These are phyloP conservation scores for Bombus waltoni DNA, from an alignment of 1,140 invertebrate species.

Conservation along the genomic window DNA sequence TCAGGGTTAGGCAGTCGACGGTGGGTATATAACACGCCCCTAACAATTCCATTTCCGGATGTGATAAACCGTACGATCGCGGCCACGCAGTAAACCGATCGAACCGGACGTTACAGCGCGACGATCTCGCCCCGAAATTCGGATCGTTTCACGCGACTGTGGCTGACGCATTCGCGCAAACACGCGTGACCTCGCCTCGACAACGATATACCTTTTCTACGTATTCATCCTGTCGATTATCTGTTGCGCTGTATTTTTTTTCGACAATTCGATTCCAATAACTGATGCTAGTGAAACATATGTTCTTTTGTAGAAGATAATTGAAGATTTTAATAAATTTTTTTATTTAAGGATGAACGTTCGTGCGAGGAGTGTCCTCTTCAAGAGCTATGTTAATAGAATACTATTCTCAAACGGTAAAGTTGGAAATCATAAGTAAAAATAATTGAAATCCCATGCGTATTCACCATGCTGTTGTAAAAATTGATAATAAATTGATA, in stretches of 20 bases:
- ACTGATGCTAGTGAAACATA: neutral
- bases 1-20: slow-evolving; percentile 30
- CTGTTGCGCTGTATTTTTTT: slow-evolving; percentile 17
- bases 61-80: slow-evolving; percentile 71
- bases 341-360: no score
- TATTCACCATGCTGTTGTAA: no score
- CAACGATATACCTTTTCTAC: slow-evolving; percentile 18
- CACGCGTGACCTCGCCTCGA: neutral
- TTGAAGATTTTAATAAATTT: no score
- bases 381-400: no score
- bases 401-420: no score
- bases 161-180: slow-evolving; percentile 10
- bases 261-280: neutral
- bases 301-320: no score
- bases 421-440: no score
- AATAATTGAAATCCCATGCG: no score
- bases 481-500: no score
- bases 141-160: slow-evolving; percentile 72
- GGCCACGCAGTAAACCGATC: slow-evolving; percentile 73
- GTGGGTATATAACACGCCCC: slow-evolving; percentile 62
- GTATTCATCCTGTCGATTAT: slow-evolving; percentile 38
- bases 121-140: slow-evolving; percentile 69
- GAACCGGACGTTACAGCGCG: slow-evolving; percentile 64
- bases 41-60: slow-evolving; percentile 74
- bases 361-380: no score